Evolutionary conservation across 1,140 invertebrate species (phyloP), one percentile per base, ranked within the genome.

Genomic region (Microplitis mediator): DNA sequence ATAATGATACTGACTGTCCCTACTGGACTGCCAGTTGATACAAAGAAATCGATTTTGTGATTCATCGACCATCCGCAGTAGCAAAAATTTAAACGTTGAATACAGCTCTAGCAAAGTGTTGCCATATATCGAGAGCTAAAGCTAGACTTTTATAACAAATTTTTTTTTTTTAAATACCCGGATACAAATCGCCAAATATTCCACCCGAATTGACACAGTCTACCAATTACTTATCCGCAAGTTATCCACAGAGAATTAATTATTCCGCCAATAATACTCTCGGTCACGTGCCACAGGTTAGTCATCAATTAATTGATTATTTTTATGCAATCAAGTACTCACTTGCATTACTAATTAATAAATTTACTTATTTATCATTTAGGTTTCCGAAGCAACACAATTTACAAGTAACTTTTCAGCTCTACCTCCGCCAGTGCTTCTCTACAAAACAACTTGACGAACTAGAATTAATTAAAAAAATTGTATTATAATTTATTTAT

Each of bases 171-270:
- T 14, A 86, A 83, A 78, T 86, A 23, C 77, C 84, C 54, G 85
- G 85, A 11, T 87, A 87, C 16, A 86, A 87, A 65, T 75, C 84
- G 11, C 78, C 83, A 0, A 87, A 86, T 39, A 80, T 85, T 71
- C 76, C 78, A 8, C 50, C 85, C 6, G 84, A 84, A 13, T 75
- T 85, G 9, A 77, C 81, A 45, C 86, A 86, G 51, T 74, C 81
- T 4, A 78, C 84, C 1, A 86, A 83, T 75, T 84, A 86, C 58
- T 39, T 78, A 16, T 69, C 85, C 13, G 76, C 78, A 4, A 79
- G 75, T 71, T 86, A 85, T 74, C 70, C 81, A 36, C 86, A 87
- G 58, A 77, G 84, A 74, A 75, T 77, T 32, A 83, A 83, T 76
- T 87, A 87, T 58, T 50, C 80, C 14, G 74, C 80, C 4, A 86